phyloP scores from a whole-genome alignment of 2,797 vertebrate genomes.

The Phaenicophaeus curvirostris region DNA sequence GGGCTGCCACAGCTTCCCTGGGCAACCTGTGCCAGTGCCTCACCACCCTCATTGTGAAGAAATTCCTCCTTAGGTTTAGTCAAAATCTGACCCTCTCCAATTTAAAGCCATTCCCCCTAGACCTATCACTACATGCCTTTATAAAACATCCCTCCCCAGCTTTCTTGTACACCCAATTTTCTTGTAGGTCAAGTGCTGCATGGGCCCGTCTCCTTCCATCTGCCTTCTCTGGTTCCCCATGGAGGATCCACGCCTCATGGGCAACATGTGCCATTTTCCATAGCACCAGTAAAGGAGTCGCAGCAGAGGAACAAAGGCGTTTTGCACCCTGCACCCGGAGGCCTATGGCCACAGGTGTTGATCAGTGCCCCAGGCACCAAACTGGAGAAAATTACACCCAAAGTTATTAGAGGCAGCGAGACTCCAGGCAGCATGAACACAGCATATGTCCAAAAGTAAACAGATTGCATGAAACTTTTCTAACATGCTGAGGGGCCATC shows the following conservation, averaged over 20 bases:
- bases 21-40: no score
- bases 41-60: no score
- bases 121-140: no score
- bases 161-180: no score
- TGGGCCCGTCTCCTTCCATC: not conserved
- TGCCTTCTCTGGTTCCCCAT: not conserved
- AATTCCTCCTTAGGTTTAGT: no score
- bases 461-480: not conserved
- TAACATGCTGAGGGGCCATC: not conserved
- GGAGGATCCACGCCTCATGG: not conserved
- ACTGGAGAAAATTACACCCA: not conserved
- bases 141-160: no score
- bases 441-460: slow-evolving; percentile 27
- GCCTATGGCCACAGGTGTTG: not conserved
- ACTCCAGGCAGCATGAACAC: not conserved
- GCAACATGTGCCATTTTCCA: not conserved
- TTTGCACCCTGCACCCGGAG: not conserved
- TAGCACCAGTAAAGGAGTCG: not conserved
- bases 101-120: no score
- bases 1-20: no score
- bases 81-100: no score
- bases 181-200: not conserved
- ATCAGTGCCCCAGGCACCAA: not conserved
- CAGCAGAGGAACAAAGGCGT: not conserved
- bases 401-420: slow-evolving; percentile 32